phyloP scores from a whole-genome alignment of 2,888 invertebrate genomes.

The Lypha dubia region DNA sequence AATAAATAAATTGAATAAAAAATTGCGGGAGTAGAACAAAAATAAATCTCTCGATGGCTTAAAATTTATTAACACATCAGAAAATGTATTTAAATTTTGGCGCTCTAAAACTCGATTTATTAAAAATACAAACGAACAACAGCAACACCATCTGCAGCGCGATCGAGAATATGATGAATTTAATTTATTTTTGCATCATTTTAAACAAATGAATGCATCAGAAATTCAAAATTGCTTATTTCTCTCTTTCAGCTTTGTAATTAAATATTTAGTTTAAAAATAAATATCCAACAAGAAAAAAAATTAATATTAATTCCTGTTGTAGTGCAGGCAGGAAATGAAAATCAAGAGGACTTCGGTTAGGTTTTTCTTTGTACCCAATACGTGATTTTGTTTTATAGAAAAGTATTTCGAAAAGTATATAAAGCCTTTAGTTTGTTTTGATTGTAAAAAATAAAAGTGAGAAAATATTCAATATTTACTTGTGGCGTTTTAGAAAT shows the following conservation, averaged over 20 bases:
- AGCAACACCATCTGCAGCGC: not conserved
- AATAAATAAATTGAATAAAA: constrained; percentile 17
- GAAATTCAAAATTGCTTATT: constrained; percentile 27
- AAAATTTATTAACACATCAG: constrained; percentile 54
- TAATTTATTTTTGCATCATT: constrained; percentile 24
- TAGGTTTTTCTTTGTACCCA: not conserved
- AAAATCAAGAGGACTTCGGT: not conserved
- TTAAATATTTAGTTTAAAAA: constrained; percentile 32
- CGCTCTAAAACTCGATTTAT: constrained; percentile 17
- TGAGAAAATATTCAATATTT: not conserved
- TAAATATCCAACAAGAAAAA: not conserved
- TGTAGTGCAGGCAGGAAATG: constrained; percentile 5
- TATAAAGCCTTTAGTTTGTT: constrained; percentile 17
- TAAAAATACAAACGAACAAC: not conserved
- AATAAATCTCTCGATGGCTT: constrained; percentile 31
- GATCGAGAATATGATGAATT: constrained; percentile 3
- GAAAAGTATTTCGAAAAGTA: constrained; percentile 40
- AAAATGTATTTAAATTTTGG: constrained; percentile 24
- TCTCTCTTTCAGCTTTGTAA: constrained; percentile 28
- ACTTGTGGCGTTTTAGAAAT: not conserved
- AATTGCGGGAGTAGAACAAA: not conserved
- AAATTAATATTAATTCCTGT: not conserved
- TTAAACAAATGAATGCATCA: constrained; percentile 23
- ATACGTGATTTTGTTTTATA: constrained; percentile 32
- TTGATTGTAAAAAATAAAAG: not conserved